phyloP scores from a whole-genome alignment of 2,888 invertebrate genomes.

The Deilephila porcellus region DNA sequence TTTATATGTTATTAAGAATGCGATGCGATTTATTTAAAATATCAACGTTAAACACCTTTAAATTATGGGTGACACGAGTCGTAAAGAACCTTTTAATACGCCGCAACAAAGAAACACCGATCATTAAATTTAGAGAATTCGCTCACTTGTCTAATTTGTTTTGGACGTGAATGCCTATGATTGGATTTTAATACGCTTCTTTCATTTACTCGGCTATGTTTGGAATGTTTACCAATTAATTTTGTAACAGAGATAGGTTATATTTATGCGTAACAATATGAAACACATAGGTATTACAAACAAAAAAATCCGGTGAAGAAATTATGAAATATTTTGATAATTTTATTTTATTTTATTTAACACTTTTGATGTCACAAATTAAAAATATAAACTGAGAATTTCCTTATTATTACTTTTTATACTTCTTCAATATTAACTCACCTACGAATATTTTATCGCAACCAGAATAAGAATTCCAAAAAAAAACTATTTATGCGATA shows the following conservation, averaged over 20 bases:
- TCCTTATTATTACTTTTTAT: too few species aligned
- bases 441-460: too few species aligned
- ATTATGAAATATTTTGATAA: too few species aligned
- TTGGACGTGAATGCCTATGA: constrained; percentile 27
- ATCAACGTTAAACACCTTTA: constrained; percentile 35
- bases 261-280: not conserved
- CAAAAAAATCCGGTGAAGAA: too few species aligned
- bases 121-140: constrained; percentile 42
- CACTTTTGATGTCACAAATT: too few species aligned
- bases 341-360: too few species aligned
- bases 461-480: not conserved
- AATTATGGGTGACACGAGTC: constrained; percentile 35
- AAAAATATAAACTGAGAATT: too few species aligned
- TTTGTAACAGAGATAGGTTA: not conserved
- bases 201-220: not conserved
- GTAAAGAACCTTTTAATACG: constrained; percentile 34
- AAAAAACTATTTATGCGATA: not conserved
- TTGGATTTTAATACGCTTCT: constrained; percentile 5
- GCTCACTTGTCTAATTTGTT: constrained; percentile 30
- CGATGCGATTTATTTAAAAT: constrained; percentile 33
- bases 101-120: constrained; percentile 38
- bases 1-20: constrained; percentile 34
- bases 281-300: too few species aligned
- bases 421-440: too few species aligned
- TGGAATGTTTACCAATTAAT: not conserved